Evolutionary conservation across 2,797 vertebrate genomes (phyloP), one percentile per base, ranked within the genome.

Genomic region (Netta rufina): DNA sequence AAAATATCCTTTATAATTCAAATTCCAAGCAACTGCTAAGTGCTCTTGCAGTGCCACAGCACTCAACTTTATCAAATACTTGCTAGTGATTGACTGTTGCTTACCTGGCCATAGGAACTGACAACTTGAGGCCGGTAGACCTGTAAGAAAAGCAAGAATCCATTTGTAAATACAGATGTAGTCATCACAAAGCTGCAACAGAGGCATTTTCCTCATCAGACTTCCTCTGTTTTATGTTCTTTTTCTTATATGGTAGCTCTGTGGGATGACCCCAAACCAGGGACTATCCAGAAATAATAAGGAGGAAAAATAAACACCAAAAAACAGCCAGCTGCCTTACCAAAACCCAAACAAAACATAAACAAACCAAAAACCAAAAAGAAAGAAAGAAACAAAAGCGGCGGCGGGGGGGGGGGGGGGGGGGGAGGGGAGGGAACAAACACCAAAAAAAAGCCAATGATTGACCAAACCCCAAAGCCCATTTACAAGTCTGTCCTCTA

Each of bases 31-130:
- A 8, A 7, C 1, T 19, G 11, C 20, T 7, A 8, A 25, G 15
- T n/a, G 38, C 12, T 17, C 54, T 18, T 28, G 21, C 13, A n/a
- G 22, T 30, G 66, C 33, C 18, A 19, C 1, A 5, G 33, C 22
- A 5, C 38, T 49, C 4, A 1, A 4, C 38, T 9, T 72, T 39
- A 47, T 60, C 8, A 58, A 20, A 10, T 38, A 61, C 14, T 80
- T 45, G 18, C 8, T 6, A 45, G 8, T 66, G 51, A 28, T 20
- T n/a, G 18, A 6, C 13, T 39, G 25, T 24, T 32, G 7, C 61
- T 95, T 84, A 95, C 83, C 80, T 60, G 95, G 18, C 83, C 12
- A 28, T 90, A 93, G 53, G 89, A 85, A 60, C 25, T 65, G 49
- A 45, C 9, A 6, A 70, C 36, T n/a, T 87, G 92, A 57, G 80